Conservation (phyloP, 2,113 vertebrate genomes). For the Lophochroa leadbeateri region DNA sequence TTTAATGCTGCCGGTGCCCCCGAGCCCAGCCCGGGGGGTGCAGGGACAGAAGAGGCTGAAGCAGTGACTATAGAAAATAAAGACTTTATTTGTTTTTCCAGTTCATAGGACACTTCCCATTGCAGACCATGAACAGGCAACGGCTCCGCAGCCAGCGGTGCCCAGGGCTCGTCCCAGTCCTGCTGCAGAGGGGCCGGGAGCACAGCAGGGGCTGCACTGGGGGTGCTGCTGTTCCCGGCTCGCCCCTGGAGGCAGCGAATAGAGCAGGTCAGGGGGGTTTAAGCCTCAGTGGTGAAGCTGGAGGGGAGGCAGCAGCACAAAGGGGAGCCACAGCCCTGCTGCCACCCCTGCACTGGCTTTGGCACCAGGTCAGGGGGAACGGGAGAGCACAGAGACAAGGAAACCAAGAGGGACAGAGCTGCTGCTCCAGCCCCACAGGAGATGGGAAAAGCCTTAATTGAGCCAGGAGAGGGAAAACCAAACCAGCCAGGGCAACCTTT, state of each 20-base stretch:
- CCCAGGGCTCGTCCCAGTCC: not conserved
- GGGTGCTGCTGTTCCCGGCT: not conserved
- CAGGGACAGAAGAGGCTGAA: conserved; percentile 8
- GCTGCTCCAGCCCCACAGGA: not conserved
- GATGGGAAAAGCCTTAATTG: not conserved
- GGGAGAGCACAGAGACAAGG: not conserved
- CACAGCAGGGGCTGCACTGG: not conserved
- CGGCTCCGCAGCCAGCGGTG: conserved; percentile 38
- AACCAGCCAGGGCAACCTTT: conserved; percentile 41
- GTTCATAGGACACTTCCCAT: conserved; percentile 76
- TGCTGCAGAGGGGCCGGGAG: not conserved
- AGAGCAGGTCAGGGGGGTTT: not conserved
- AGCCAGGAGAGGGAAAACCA: conserved; percentile 34
- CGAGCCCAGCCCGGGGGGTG: not conserved
- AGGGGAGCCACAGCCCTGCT: not conserved
- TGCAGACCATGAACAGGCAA: conserved; percentile 58
- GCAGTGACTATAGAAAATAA: conserved; percentile 78
- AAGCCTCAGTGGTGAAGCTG: not conserved
- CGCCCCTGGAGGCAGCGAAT: not conserved
- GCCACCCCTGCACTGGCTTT: not conserved
- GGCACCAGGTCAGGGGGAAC: not conserved
- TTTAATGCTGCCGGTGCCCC: not conserved
- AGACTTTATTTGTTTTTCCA: conserved; percentile 77
- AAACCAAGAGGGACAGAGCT: not conserved
- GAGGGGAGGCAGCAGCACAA: not conserved